Evolutionary conservation across 1,140 invertebrate species (phyloP), one percentile per base, ranked within the genome.

Genomic region (Bactericera cockerelli): DNA sequence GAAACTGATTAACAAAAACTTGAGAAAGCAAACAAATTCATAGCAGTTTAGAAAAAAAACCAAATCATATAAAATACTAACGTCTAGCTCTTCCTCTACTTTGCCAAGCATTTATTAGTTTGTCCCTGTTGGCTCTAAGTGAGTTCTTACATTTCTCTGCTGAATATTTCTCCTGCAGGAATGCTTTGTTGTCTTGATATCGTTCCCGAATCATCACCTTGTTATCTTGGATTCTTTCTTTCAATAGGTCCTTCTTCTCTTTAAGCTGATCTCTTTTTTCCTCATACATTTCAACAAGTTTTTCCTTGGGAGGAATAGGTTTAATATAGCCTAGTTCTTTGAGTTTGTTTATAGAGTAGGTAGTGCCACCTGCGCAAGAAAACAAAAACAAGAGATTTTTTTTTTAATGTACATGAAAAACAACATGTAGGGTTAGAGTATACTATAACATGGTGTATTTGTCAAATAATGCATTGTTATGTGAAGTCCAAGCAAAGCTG

Each of bases 81-180:
- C 28, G 28, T 31, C 28, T 31, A 31, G 28, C 13, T 31, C 28
- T 31, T 10, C 4, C 19, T 36, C 33, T 36, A 49, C 42, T 22
- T 10, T 16, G 42, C 22, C n/a, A 49, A n/a, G 4, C 8, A 16
- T 49, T 49, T 49, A 49, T 10, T 4, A 49, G 19, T n/a, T 49
- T 49, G 22, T 49, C 42, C 42, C 19, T 49, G 4, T 49, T 49
- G 4, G 19, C 19, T 49, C 22, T 49, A 49, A 49, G 22, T n/a
- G n/a, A 6, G n/a, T 3, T 49, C 42, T 49, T 49, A 49, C 42
- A 49, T 49, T 49, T 49, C 42, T 49, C 42, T 19, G 42, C 42
- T 49, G 42, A 49, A 19, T 19, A 19, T 49, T 49, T 49, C 22
- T 16, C 22, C 22, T 22, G 42, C 4, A 49, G n/a, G 4, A 49